Evolutionary conservation across 2,113 vertebrate species (phyloP), one percentile per base, ranked within the genome.

Genomic region (Hypomesus transpacificus): DNA sequence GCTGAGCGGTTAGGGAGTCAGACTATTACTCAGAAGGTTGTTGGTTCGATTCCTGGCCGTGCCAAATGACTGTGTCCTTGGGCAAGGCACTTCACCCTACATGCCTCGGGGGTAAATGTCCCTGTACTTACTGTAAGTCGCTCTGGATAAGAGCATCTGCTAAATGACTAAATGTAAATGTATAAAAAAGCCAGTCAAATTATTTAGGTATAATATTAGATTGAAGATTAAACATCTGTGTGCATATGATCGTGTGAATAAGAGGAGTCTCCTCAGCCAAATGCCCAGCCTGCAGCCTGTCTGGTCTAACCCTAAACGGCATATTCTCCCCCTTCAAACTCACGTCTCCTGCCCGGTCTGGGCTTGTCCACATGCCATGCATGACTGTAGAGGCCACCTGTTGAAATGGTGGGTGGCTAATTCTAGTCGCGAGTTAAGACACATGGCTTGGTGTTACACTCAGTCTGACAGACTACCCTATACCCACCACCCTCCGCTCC

Each of bases 371-470:
- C 80, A 86, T 83, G 81, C 74, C 72, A 56, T 22, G 17, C 79
- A 46, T 73, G 88, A 73, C 80, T 89, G 52, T 62, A 86, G 89
- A 86, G 87, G 92, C 91, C 94, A 95, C 95, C 94, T 96, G 94
- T 95, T 95, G 91, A 89, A 93, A 89, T 90, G 86, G 74, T 88
- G 85, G 90, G 92, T 93, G 90, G 93, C 88, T 94, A 90, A 91
- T 94, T 94, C 77, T 86, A 92, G 93, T 90, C 71, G 86, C 85
- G 91, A 88, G 91, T 93, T 91, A 89, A 66, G 91, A 92, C 89
- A 88, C 93, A 92, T 92, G 92, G 88, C 88, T 90, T 90, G 86
- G 87, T 89, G 85, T 89, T 93, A 89, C 94, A 89, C 89, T 81
- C 83, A 88, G 80, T 92, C 81, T 70, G 85, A 91, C 91, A 82